phyloP scores from a whole-genome alignment of 2,888 invertebrate species.

The Eupithecia pulchellata region DNA sequence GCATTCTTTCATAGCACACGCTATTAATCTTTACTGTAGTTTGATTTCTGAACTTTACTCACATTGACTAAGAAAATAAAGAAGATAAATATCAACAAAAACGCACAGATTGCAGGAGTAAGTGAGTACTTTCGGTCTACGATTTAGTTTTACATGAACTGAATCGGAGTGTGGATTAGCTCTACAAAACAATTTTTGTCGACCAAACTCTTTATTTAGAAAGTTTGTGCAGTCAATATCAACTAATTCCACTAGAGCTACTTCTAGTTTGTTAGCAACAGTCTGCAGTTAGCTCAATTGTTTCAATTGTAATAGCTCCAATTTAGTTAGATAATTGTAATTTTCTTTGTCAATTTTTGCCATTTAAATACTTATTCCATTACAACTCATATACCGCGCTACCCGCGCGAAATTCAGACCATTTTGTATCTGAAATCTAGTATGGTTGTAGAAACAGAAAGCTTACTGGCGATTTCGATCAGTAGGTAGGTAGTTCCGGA shows the following conservation, averaged over 20 bases:
- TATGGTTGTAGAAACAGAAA: background rate
- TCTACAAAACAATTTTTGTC: background rate
- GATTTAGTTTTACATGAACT: background rate
- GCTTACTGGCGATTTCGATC: slow-evolving; percentile 4
- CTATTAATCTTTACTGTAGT: background rate
- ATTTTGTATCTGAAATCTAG: background rate
- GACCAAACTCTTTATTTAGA: background rate
- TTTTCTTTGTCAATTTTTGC: too few species aligned
- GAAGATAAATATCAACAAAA: too few species aligned
- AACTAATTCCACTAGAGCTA: background rate
- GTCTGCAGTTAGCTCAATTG: too few species aligned
- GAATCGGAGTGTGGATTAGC: background rate
- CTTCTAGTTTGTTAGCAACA: too few species aligned
- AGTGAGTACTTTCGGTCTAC: background rate
- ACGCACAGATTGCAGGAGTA: background rate
- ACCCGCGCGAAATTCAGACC: background rate
- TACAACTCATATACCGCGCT: background rate
- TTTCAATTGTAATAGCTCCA: too few species aligned
- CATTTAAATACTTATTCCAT: too few species aligned
- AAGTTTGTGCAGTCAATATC: background rate
- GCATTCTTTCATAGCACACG: background rate
- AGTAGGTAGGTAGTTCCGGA: slow-evolving; percentile 6
- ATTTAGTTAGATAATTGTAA: too few species aligned
- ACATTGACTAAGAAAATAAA: background rate
- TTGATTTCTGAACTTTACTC: background rate